phyloP scores from a whole-genome alignment of 2,888 invertebrate genomes.

The Pachymerium ferrugineum region DNA sequence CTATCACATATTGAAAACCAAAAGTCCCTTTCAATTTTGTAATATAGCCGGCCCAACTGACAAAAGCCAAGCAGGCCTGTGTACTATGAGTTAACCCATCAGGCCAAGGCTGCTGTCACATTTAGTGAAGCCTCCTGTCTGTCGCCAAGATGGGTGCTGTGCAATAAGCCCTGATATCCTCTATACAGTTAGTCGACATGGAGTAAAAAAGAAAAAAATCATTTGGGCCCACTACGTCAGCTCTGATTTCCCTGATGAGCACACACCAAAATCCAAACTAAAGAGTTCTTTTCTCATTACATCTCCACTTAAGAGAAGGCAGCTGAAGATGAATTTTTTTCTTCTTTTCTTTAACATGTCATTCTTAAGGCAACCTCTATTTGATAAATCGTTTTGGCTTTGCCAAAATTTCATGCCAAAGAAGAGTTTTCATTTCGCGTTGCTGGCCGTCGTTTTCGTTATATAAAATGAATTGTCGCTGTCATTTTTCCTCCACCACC shows the following conservation, averaged over 20 bases:
- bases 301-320: neutral
- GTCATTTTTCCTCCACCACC: neutral
- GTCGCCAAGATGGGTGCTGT: neutral
- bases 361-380: neutral
- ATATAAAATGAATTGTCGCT: conserved; percentile 8
- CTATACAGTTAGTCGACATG: conserved; percentile 11
- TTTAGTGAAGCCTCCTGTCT: conserved; percentile 19
- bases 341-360: neutral
- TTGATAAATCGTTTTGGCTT: conserved; percentile 3
- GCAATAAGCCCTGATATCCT: conserved; percentile 22
- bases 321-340: neutral
- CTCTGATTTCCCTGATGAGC: conserved; percentile 7
- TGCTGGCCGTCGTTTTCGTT: conserved; percentile 14
- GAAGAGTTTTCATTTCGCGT: neutral
- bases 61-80: conserved; percentile 7
- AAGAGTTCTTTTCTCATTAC: neutral
- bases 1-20: neutral
- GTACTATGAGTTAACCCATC: conserved; percentile 6
- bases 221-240: neutral
- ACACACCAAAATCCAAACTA: neutral
- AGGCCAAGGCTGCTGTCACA: conserved; percentile 19
- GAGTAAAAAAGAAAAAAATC: neutral
- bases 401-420: conserved; percentile 19
- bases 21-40: neutral
- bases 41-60: neutral